Base-by-base conservation (phyloP, 2,113 vertebrate genomes). In the Brachypodius melanocephalos region DNA sequence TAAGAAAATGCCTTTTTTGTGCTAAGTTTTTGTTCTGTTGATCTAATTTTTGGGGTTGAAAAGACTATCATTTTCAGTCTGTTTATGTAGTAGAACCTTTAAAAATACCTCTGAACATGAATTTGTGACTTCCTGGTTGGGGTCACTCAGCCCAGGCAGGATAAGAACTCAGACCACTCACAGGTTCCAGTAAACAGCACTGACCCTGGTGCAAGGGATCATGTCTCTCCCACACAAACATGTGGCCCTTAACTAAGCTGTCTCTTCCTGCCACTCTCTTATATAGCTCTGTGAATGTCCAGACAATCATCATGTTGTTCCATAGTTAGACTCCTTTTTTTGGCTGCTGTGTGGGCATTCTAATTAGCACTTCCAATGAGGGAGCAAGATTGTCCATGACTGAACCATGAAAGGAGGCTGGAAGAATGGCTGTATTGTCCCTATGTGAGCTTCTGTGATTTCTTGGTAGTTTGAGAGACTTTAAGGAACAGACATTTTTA, bases 51-150 rank as follows among this genome's bases (percentile, higher is more conserved):
- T 76, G 88, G 89, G 82, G 85, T 77, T 83, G 59, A 62, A 34
- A 51, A 88, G 52, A 43, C 71, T 88, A 12, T 95, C 1, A 90
- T 95, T 96, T 93, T 93, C 78, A 86, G 63, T 61, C 82, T 93
- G 71, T 91, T 96, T 91, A 80, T 94, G 46, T 77, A 80, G n/a
- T 63, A 9, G 40, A 90, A 77, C 54, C 31, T 96, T 96, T 81
- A 95, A 97, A 96, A 97, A 96, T 97, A 97, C 85, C 68, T 95
- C 93, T 48, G 43, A 88, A 77, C 38, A 89, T 85, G 92, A 92
- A 80, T 85, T 76, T 88, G 63, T 12, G 59, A 17, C 75, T 96
- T 95, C 75, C 34, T 86, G 49, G 51, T 55, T 84, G 73, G 80
- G 80, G 65, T 95, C 85, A 79, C 74, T 62, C 34, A 71, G 40